Conservation (phyloP, 2,888 invertebrate species). For the Drosophila paracracens region DNA sequence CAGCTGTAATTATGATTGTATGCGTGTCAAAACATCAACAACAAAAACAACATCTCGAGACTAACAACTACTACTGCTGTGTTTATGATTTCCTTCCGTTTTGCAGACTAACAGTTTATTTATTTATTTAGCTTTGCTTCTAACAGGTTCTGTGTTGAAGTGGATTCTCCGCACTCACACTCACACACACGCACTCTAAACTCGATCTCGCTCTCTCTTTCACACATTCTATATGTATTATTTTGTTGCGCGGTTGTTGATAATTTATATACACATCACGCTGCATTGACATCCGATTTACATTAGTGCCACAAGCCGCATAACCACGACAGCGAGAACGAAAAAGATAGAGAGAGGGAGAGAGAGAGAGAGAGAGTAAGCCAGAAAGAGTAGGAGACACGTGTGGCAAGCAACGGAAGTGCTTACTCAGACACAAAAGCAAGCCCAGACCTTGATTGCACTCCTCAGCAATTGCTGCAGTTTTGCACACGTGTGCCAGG, state of each 20-base stretch:
- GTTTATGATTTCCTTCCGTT: conserved; percentile 84
- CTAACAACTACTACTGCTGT: conserved; percentile 48
- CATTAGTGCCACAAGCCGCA: conserved; percentile 74
- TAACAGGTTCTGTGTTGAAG: conserved; percentile 71
- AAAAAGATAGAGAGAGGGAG: background rate
- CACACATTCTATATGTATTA: conserved; percentile 1
- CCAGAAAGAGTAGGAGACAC: conserved; percentile 35
- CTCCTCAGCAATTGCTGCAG: conserved; percentile 35
- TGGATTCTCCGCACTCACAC: conserved; percentile 28
- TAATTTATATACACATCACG: conserved; percentile 83
- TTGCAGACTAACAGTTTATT: conserved; percentile 78
- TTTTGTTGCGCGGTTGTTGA: conserved; percentile 23
- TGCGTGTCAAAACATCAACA: conserved; percentile 76
- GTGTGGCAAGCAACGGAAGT: conserved; percentile 65
- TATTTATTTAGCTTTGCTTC: conserved; percentile 69
- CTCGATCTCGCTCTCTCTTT: conserved; percentile 20
- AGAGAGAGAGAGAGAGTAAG: conserved; percentile 8
- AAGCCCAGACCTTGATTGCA: conserved; percentile 36
- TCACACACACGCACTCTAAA: conserved; percentile 1
- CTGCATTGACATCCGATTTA: conserved; percentile 84
- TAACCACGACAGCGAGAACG: conserved; percentile 3
- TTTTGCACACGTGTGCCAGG: conserved; percentile 68
- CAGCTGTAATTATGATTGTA: conserved; percentile 78
- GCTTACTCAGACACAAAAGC: conserved; percentile 49
- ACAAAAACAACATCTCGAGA: conserved; percentile 22